phyloP scores from a whole-genome alignment of 2,888 invertebrate species.

The Hirtodrosophila duncani region DNA sequence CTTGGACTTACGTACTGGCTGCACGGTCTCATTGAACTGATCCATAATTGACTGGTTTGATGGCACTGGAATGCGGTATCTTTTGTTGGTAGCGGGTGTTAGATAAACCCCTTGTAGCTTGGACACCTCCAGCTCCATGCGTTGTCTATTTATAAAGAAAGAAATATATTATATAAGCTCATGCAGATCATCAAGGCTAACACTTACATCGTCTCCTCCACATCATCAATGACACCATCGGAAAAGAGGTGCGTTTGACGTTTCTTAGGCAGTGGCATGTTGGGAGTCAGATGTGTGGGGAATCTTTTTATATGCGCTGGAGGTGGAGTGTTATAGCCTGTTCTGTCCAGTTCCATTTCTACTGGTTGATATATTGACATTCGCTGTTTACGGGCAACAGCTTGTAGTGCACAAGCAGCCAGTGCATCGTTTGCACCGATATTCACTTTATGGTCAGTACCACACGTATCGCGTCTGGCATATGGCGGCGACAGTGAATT shows the following conservation, averaged over 20 bases:
- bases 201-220: slow-evolving; percentile 19
- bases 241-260: slow-evolving; percentile 37
- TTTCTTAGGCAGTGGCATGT: slow-evolving; percentile 59
- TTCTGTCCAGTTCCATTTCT: slow-evolving; percentile 25
- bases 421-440: too few relatives aligned
- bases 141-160: not conserved
- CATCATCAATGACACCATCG: slow-evolving; percentile 18
- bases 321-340: slow-evolving; percentile 20
- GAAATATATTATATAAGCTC: not conserved
- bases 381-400: too few relatives aligned
- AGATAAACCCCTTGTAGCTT: not conserved
- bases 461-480: too few relatives aligned
- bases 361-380: slow-evolving; percentile 1
- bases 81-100: not conserved
- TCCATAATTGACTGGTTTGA: slow-evolving; percentile 9
- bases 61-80: slow-evolving; percentile 25
- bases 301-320: slow-evolving; percentile 30
- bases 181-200: not conserved
- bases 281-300: slow-evolving; percentile 56
- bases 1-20: slow-evolving; percentile 22
- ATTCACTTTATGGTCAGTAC: too few relatives aligned
- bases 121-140: not conserved
- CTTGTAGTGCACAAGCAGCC: not conserved
- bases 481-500: not conserved
- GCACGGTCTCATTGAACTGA: slow-evolving; percentile 31